These are phyloP conservation scores for Capitella teleta DNA, from an alignment of 1,140 invertebrate genomes.

Conservation along the genomic window DNA sequence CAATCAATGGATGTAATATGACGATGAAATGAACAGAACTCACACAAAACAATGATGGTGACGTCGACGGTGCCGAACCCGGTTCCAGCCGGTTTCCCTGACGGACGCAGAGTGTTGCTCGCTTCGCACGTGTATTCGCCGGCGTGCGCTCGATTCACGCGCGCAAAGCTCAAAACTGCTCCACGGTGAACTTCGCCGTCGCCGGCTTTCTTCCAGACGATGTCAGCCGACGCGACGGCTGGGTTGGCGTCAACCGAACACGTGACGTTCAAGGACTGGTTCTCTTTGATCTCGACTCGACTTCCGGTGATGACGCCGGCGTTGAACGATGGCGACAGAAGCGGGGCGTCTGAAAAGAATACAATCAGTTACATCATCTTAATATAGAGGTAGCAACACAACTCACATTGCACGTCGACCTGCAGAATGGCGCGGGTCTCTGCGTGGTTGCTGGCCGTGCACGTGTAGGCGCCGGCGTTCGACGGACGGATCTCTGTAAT, in stretches of 20 bases:
- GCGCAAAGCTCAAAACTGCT: slow-evolving; percentile 8
- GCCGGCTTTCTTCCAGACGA: slow-evolving; percentile 16
- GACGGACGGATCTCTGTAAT: too few relatives aligned
- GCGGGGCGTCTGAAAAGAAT: too few relatives aligned
- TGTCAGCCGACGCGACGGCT: slow-evolving; percentile 9
- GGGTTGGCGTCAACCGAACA: slow-evolving; percentile 24
- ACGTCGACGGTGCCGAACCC: slow-evolving; percentile 11
- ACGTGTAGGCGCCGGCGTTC: too few relatives aligned
- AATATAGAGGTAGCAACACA: too few relatives aligned
- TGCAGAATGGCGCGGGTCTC: too few relatives aligned
- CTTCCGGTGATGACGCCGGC: too few relatives aligned
- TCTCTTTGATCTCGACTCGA: slow-evolving; percentile 17
- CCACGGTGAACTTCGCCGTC: slow-evolving; percentile 11
- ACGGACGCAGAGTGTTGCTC: slow-evolving; percentile 29
- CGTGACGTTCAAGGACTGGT: slow-evolving; percentile 11
- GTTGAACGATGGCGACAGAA: too few relatives aligned
- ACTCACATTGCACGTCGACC: too few relatives aligned
- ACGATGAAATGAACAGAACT: too few relatives aligned
- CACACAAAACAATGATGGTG: slow-evolving; percentile 17
- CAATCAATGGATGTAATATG: too few relatives aligned
- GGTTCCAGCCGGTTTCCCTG: slow-evolving; percentile 11
- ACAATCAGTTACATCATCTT: too few relatives aligned
- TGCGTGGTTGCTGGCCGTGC: too few relatives aligned
- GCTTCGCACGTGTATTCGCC: slow-evolving; percentile 58
- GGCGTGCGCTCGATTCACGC: slow-evolving; percentile 22